Conservation (phyloP, 2,113 vertebrate species). For the Malaclemys terrapin region DNA sequence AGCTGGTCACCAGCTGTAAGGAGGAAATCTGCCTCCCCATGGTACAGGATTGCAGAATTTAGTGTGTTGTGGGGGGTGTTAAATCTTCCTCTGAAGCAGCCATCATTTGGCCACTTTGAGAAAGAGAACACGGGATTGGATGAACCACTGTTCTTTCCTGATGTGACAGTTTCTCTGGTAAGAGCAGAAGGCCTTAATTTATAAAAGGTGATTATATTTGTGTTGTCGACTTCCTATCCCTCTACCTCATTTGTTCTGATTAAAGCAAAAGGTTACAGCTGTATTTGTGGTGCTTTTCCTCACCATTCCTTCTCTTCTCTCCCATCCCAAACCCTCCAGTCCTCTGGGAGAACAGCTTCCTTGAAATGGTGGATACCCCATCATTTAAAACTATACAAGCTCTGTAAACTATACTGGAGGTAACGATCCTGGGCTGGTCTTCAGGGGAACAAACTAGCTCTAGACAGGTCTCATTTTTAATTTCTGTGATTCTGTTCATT, state of each 20-base stretch:
- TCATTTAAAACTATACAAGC: not conserved
- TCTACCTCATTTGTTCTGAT: not conserved
- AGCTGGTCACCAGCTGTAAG: not conserved
- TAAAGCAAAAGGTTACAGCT: not conserved
- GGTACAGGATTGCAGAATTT: not conserved
- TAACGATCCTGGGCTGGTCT: not conserved
- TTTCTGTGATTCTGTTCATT: not conserved
- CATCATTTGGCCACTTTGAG: not conserved
- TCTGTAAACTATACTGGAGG: not conserved
- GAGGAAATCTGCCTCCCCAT: not conserved
- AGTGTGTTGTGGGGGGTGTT: not conserved
- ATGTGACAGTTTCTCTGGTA: not conserved
- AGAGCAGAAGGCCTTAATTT: slow-evolving; percentile 4
- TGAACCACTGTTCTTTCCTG: accelerated
- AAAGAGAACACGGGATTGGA: not conserved
- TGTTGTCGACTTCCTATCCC: not conserved
- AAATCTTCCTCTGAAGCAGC: not conserved
- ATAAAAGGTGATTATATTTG: not conserved
- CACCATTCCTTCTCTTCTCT: not conserved
- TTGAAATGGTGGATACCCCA: slow-evolving; percentile 13
- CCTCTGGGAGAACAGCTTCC: not conserved
- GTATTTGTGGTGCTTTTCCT: not conserved
- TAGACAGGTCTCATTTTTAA: not conserved
- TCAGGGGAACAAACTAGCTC: not conserved
- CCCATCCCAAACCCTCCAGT: not conserved